Conservation (phyloP, 2,797 vertebrate genomes). For the Scleropages formosus region DNA sequence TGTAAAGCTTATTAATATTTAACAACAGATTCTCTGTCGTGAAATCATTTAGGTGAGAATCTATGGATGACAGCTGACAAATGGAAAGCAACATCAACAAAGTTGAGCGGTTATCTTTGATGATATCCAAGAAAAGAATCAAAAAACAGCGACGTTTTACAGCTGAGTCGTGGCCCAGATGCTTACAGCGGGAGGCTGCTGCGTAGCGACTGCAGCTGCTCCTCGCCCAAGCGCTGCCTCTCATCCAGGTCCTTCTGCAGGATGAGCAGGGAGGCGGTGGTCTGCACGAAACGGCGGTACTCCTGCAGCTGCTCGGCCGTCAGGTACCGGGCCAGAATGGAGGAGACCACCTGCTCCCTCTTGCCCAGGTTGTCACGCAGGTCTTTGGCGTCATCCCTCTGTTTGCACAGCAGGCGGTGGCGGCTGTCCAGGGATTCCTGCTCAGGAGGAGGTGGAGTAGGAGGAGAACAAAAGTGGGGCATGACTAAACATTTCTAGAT, state of each 20-base stretch:
- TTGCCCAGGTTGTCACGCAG: conserved; percentile 90
- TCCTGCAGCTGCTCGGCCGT: conserved; percentile 71
- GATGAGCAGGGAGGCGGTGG: conserved; percentile 84
- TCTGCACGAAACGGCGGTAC: conserved; percentile 78
- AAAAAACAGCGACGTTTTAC: too few relatives aligned
- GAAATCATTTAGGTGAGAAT: background rate
- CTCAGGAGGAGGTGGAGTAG: background rate
- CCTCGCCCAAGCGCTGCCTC: conserved; percentile 76
- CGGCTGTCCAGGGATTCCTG: conserved; percentile 85
- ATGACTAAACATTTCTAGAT: too few relatives aligned
- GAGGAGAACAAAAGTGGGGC: background rate
- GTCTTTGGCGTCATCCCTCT: conserved; percentile 91
- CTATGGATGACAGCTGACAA: background rate
- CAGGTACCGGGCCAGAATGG: conserved; percentile 79
- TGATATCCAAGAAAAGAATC: too few relatives aligned
- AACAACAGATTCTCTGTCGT: background rate
- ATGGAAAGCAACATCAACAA: too few relatives aligned
- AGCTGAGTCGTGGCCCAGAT: background rate
- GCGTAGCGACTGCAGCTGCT: conserved; percentile 79
- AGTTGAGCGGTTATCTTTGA: too few relatives aligned
- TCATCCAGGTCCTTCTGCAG: conserved; percentile 89
- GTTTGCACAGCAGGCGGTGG: conserved; percentile 79
- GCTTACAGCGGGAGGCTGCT: conserved; percentile 52
- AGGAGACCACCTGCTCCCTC: conserved; percentile 78
- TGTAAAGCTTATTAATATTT: background rate